Evolutionary conservation across 2,113 vertebrate species (phyloP).

Genomic region (Archocentrus centrarchus): DNA sequence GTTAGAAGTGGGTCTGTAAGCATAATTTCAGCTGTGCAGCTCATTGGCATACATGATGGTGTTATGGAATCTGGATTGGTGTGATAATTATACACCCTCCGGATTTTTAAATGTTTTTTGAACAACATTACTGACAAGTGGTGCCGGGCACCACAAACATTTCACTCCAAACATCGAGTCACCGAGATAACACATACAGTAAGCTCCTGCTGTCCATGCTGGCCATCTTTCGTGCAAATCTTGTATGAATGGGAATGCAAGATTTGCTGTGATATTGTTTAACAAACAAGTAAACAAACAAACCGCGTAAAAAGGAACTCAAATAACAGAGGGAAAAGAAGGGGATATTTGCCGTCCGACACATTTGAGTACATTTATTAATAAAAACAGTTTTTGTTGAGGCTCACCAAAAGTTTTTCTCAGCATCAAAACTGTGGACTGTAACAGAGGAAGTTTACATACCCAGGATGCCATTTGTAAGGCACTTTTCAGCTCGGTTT

Average conservation of each 20-base stretch:
- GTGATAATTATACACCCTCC: conserved; percentile 2
- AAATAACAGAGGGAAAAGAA: not conserved
- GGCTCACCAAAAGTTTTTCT: conserved; percentile 12
- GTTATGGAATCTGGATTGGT: not conserved
- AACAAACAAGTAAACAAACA: no score
- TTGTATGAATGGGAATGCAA: no score
- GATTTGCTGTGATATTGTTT: no score
- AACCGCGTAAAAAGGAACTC: not conserved
- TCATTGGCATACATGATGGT: not conserved
- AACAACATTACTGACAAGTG: not conserved
- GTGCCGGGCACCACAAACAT: no score
- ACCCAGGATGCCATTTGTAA: conserved; percentile 91
- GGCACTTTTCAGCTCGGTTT: conserved; percentile 75
- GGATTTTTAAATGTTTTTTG: not conserved
- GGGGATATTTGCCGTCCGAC: not conserved
- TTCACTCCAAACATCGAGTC: no score
- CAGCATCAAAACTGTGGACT: conserved; percentile 24
- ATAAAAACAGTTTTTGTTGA: not conserved
- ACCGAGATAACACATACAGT: no score
- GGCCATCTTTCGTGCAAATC: no score
- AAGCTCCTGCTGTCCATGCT: no score
- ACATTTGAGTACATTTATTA: not conserved
- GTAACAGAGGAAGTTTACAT: conserved; percentile 49
- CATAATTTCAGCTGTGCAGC: not conserved
- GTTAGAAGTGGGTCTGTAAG: not conserved